Evolutionary conservation across 2,113 vertebrate species (phyloP).

Genomic region (Oncorhynchus kisutch): DNA sequence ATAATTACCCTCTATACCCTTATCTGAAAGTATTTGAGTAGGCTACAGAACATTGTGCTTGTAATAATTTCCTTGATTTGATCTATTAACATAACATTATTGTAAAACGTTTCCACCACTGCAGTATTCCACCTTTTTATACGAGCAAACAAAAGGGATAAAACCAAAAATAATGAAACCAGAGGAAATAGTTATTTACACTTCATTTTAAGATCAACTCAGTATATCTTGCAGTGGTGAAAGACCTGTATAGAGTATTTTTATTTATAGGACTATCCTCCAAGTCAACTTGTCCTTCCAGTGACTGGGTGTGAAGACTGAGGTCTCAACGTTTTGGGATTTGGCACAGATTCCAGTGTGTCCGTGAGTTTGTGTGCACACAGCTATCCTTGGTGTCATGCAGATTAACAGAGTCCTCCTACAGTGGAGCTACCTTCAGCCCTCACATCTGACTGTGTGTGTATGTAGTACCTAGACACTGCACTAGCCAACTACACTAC

Average conservation of each 20-base stretch:
- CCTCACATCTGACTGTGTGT: not conserved
- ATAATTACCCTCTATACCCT: constrained; percentile 14
- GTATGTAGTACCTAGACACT: too few relatives aligned
- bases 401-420: not conserved
- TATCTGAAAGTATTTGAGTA: constrained; percentile 9
- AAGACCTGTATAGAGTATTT: not conserved
- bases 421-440: not conserved
- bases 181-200: not conserved
- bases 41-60: too few relatives aligned
- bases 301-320: not conserved
- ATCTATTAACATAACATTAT: not conserved
- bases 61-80: too few relatives aligned
- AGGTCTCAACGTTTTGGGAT: not conserved
- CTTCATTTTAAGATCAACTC: not conserved
- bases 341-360: not conserved
- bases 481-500: too few relatives aligned
- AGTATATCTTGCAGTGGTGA: not conserved
- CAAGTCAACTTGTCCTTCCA: not conserved
- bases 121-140: not conserved
- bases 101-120: not conserved
- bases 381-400: not conserved
- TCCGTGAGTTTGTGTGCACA: not conserved
- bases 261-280: too few relatives aligned
- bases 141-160: not conserved
- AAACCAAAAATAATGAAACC: not conserved